Percentiles rank a stretch among this genome's conserved stretches.
Conservation (phyloP, 2,888 invertebrate genomes). For the Leptopilina drosophilae region DNA sequence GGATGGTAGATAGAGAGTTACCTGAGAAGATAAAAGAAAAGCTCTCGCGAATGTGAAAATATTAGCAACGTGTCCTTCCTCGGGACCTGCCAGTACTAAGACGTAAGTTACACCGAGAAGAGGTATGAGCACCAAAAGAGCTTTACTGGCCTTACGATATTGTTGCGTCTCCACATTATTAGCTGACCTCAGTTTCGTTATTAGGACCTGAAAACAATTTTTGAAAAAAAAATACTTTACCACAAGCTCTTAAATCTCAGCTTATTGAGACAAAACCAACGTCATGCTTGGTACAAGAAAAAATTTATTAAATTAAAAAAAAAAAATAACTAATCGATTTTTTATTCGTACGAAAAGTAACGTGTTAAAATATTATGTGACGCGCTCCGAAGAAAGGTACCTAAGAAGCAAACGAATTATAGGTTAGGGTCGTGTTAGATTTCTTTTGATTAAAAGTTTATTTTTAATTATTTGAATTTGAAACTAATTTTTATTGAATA, state of each 20-base stretch:
- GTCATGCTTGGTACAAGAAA: not conserved
- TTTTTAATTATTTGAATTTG: too few species aligned
- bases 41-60: slow-evolving; percentile 90
- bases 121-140: slow-evolving; percentile 94
- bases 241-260: not conserved
- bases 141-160: slow-evolving; percentile 93
- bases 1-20: slow-evolving; percentile 70
- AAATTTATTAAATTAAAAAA: too few species aligned
- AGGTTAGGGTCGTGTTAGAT: too few species aligned
- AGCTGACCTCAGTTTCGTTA: slow-evolving; percentile 94
- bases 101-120: slow-evolving; percentile 94
- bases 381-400: too few species aligned
- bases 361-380: too few species aligned
- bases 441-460: too few species aligned
- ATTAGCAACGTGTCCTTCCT: slow-evolving; percentile 84
- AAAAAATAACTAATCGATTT: too few species aligned
- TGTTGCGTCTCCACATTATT: slow-evolving; percentile 94
- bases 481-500: too few species aligned
- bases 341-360: too few species aligned
- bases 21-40: slow-evolving; percentile 93
- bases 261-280: not conserved
- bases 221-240: slow-evolving; percentile 50
- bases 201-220: slow-evolving; percentile 85
- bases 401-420: too few species aligned
- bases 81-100: slow-evolving; percentile 89